A percentile compares a stretch with the other conserved stretches of the same genome.
Conservation (phyloP, 2,113 vertebrate species). For the Pipra filicauda region DNA sequence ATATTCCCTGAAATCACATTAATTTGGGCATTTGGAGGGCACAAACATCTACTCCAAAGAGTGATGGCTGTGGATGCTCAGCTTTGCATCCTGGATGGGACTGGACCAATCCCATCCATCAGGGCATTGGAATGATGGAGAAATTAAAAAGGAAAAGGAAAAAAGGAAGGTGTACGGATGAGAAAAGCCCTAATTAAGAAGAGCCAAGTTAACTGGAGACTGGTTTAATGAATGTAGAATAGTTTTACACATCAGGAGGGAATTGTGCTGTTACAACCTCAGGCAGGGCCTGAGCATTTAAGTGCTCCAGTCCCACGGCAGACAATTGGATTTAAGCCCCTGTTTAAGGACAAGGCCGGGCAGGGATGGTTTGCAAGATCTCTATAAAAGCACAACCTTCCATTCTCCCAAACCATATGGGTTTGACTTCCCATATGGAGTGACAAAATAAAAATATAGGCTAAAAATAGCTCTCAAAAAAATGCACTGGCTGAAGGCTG, state of each 20-base stretch:
- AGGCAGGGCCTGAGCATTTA: background rate
- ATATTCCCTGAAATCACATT: background rate
- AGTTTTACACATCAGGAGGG: slow-evolving; percentile 24
- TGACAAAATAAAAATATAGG: slow-evolving; percentile 51
- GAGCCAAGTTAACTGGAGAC: background rate
- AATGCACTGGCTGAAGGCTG: slow-evolving; percentile 40
- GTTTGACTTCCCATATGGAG: slow-evolving; percentile 56
- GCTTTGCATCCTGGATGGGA: background rate
- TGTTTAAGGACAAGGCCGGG: background rate
- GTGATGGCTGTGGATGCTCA: background rate
- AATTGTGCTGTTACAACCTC: background rate
- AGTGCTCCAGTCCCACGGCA: background rate
- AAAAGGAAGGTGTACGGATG: background rate
- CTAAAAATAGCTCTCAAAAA: slow-evolving; percentile 50
- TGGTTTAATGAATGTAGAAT: background rate
- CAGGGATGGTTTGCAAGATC: background rate
- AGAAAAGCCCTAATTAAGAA: background rate
- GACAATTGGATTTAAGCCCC: background rate
- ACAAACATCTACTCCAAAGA: background rate
- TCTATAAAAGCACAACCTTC: slow-evolving; percentile 32
- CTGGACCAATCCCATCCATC: background rate
- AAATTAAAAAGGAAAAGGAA: background rate
- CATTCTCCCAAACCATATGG: slow-evolving; percentile 46
- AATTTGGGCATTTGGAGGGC: background rate
- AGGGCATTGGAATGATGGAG: rapidly evolving